A percentile compares a stretch with the other conserved stretches of the same genome.
Evolutionary conservation across 1,140 invertebrate genomes (phyloP).

Genomic region (Caenorhabditis inopinata): DNA sequence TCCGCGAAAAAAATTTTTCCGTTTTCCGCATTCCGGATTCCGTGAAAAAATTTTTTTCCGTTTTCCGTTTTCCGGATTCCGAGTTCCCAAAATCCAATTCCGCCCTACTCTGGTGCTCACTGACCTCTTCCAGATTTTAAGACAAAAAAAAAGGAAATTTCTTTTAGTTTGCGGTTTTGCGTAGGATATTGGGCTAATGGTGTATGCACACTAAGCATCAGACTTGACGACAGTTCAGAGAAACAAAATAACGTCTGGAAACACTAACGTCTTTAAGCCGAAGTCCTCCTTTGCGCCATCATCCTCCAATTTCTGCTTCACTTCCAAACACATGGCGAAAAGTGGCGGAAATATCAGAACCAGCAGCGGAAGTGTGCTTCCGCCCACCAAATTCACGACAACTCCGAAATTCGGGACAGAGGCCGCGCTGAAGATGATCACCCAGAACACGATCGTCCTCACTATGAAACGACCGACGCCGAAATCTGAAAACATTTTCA

Average conservation of each 20-base stretch:
- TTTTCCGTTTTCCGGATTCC: too few species aligned
- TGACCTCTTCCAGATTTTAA: too few species aligned
- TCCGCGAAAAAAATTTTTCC: too few species aligned
- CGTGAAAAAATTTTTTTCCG: too few species aligned
- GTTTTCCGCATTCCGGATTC: too few species aligned
- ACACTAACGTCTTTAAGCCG: background rate
- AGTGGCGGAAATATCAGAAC: slow-evolving; percentile 18
- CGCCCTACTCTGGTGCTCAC: too few species aligned
- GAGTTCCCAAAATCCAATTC: too few species aligned
- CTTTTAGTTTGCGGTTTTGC: too few species aligned
- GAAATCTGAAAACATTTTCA: background rate
- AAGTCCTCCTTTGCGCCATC: slow-evolving; percentile 8
- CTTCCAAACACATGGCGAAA: background rate
- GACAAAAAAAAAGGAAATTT: too few species aligned
- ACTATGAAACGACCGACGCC: background rate
- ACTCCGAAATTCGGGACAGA: background rate
- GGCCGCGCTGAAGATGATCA: background rate
- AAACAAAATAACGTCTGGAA: background rate
- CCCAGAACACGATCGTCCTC: background rate
- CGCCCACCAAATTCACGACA: background rate
- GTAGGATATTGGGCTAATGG: too few species aligned
- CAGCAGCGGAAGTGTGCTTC: background rate
- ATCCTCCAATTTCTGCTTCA: slow-evolving; percentile 7
- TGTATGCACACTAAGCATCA: too few species aligned
- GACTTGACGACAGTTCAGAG: too few species aligned